A percentile compares a stretch with the other conserved stretches of the same genome.
Conservation (phyloP, 2,797 vertebrate species). For the Leuciscus waleckii region DNA sequence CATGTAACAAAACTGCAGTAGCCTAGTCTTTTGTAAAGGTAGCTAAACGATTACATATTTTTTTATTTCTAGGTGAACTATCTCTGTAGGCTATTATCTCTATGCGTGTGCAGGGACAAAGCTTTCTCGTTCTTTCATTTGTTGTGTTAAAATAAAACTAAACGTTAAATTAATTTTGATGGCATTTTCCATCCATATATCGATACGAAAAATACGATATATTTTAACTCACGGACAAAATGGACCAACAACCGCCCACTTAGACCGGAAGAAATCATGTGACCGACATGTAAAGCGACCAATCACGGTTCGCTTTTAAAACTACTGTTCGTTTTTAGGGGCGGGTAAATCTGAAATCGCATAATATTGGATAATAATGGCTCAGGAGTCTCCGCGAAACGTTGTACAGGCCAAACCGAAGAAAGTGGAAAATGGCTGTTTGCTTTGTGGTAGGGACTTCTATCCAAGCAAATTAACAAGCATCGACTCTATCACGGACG, state of each 20-base stretch:
- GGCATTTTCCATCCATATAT: neutral
- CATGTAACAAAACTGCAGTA: too few relatives aligned
- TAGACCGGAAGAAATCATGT: slow-evolving; percentile 24
- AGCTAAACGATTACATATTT: too few relatives aligned
- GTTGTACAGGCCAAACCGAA: neutral
- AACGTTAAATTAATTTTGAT: neutral
- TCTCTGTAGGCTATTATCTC: too few relatives aligned
- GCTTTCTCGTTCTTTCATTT: neutral
- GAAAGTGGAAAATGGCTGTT: slow-evolving; percentile 11
- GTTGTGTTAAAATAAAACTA: neutral
- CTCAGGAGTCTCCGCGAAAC: slow-evolving; percentile 7
- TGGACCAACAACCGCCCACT: neutral
- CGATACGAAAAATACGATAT: neutral
- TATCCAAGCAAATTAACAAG: slow-evolving; percentile 26
- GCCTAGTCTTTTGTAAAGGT: too few relatives aligned
- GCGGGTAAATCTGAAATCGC: slow-evolving; percentile 31
- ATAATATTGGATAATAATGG: slow-evolving; percentile 8
- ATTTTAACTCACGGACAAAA: neutral
- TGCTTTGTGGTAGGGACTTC: slow-evolving; percentile 31
- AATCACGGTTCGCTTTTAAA: neutral
- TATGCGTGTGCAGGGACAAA: neutral
- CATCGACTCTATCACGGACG: slow-evolving; percentile 34
- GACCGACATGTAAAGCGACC: slow-evolving; percentile 8
- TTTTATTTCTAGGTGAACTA: too few relatives aligned
- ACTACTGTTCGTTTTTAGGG: slow-evolving; percentile 1